phyloP scores from a whole-genome alignment of 1,140 invertebrate genomes.

The Aphaenogaster ashmeadi region DNA sequence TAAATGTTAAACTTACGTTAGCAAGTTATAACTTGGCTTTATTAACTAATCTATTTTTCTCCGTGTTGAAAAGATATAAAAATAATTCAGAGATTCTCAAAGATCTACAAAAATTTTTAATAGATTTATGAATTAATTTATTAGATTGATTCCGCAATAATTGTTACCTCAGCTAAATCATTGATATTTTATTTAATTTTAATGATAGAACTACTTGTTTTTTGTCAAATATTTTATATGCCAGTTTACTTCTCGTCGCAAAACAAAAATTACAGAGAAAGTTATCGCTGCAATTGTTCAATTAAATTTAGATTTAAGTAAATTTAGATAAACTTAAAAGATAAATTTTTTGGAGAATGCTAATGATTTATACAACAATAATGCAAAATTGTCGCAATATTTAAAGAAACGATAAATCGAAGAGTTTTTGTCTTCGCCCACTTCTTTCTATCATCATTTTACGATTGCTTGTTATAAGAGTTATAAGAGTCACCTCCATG shows the following conservation, averaged over 20 bases:
- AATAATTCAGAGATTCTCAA: background rate
- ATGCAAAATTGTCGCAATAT: background rate
- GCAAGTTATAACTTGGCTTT: too few relatives aligned
- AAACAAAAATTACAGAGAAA: background rate
- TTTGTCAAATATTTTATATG: background rate
- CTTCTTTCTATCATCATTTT: background rate
- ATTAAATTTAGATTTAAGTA: background rate
- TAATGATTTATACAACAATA: background rate
- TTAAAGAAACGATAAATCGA: background rate
- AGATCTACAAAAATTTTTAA: background rate
- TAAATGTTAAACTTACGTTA: too few relatives aligned
- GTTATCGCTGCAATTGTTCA: background rate
- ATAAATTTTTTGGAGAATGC: background rate
- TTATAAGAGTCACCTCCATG: constrained; percentile 11
- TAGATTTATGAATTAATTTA: background rate
- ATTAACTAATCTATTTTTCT: too few relatives aligned
- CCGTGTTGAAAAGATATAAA: too few relatives aligned
- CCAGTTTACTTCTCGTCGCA: background rate
- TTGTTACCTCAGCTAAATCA: background rate
- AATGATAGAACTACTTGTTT: background rate
- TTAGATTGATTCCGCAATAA: background rate
- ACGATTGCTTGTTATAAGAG: background rate
- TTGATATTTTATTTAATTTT: constrained; percentile 17
- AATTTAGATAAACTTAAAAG: too few relatives aligned
- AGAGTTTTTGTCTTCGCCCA: background rate